These are phyloP conservation scores for Bambusicola thoracicus DNA, from an alignment of 2,113 vertebrate species.

Conservation along the genomic window DNA sequence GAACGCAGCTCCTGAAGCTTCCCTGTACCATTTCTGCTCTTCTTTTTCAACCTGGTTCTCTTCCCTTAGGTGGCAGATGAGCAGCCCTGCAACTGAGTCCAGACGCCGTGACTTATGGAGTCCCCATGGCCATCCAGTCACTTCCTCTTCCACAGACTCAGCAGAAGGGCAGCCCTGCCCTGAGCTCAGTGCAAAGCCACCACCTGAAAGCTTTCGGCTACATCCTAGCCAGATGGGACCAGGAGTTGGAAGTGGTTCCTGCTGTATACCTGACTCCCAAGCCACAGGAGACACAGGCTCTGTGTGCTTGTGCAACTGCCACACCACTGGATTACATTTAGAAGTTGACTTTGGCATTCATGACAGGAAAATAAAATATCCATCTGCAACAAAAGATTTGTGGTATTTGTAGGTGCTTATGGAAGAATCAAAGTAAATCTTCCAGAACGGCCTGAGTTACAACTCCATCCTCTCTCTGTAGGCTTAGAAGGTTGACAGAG, in stretches of 20 bases:
- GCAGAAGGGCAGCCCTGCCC: not conserved
- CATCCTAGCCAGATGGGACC: not conserved
- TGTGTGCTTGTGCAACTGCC: not conserved
- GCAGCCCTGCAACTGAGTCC: not conserved
- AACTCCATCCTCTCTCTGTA: fast-evolving
- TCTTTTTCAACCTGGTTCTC: not conserved
- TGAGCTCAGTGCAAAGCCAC: not conserved
- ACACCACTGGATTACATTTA: not conserved
- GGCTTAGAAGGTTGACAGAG: not conserved
- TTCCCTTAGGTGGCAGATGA: not conserved
- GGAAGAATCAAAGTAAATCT: not conserved
- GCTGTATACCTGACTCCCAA: not conserved
- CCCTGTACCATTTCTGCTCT: not conserved
- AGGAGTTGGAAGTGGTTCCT: not conserved
- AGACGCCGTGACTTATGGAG: not conserved
- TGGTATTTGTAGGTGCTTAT: not conserved
- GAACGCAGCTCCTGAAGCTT: not conserved
- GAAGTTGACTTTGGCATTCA: not conserved
- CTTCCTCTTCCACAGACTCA: not conserved
- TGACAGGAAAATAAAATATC: not conserved
- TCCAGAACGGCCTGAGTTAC: not conserved
- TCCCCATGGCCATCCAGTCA: not conserved
- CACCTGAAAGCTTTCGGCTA: fast-evolving
- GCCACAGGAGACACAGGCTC: fast-evolving
- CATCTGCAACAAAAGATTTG: not conserved